These are phyloP conservation scores for Sterna hirundo DNA, from an alignment of 2,113 vertebrate genomes.

Conservation along the genomic window DNA sequence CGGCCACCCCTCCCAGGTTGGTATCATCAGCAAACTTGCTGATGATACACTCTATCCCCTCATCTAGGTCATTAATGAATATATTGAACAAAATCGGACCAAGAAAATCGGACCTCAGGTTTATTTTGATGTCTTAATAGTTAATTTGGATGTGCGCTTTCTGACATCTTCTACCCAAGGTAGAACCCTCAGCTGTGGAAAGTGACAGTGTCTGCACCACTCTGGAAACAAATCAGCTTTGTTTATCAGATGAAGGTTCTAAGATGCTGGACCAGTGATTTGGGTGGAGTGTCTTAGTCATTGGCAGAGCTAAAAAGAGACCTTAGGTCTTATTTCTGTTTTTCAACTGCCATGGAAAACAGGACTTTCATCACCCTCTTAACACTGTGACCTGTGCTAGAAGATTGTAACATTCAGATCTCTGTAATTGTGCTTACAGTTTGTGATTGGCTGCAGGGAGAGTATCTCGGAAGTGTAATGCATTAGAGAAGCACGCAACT, in stretches of 20 bases:
- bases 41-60: no score
- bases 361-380: background rate
- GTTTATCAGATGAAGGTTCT: background rate
- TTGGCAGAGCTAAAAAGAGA: background rate
- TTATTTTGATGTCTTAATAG: background rate
- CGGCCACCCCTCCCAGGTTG: no score
- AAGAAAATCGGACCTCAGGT: no score
- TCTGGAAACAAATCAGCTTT: background rate
- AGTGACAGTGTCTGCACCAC: background rate
- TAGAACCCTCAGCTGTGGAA: background rate
- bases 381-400: background rate
- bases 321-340: background rate
- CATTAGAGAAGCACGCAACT: background rate
- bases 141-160: background rate
- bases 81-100: no score
- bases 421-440: background rate
- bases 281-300: background rate
- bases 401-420: background rate
- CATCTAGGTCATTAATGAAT: no score
- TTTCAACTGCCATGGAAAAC: background rate
- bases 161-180: background rate
- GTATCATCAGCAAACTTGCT: no score
- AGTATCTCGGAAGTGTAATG: background rate
- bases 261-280: background rate
- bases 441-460: background rate